Percentiles rank a stretch among this genome's conserved stretches.
phyloP scores from a whole-genome alignment of 2,797 vertebrate genomes.

The Sebastes matsubarae region DNA sequence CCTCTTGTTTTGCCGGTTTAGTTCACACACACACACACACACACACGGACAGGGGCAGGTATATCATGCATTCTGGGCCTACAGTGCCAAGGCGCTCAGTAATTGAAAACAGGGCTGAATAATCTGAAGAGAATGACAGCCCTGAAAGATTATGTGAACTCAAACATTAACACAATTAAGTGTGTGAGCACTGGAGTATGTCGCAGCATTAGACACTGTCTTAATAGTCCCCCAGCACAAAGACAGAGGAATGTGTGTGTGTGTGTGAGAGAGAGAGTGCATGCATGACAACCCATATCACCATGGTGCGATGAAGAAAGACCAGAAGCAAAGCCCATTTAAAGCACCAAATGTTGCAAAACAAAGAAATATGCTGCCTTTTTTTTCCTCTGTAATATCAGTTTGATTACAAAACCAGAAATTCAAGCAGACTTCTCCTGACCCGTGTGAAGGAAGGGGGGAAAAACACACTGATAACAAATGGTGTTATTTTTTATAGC shows the following conservation, averaged over 20 bases:
- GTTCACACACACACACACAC: conserved; percentile 25
- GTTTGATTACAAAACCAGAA: conserved; percentile 50
- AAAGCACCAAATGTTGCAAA: conserved; percentile 42
- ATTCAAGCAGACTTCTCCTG: conserved; percentile 28
- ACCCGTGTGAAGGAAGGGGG: conserved; percentile 6
- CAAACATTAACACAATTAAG: conserved; percentile 86
- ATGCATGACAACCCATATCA: conserved; percentile 56
- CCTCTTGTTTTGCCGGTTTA: conserved; percentile 41
- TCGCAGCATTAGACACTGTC: conserved; percentile 76
- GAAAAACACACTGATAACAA: conserved; percentile 45
- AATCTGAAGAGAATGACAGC: conserved; percentile 81
- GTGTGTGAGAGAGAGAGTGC: conserved; percentile 8
- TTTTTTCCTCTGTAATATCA: conserved; percentile 14
- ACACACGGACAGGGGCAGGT: conserved; percentile 39
- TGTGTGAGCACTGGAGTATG: conserved; percentile 75
- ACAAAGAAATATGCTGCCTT: conserved; percentile 41
- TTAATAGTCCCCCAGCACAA: conserved; percentile 73
- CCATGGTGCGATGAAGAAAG: conserved; percentile 49
- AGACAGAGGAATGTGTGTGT: conserved; percentile 47
- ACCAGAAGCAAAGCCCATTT: conserved; percentile 48
- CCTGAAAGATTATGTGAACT: conserved; percentile 84
- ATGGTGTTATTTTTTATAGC: conserved; percentile 56
- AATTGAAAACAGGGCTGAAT: conserved; percentile 85
- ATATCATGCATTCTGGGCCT: conserved; percentile 67
- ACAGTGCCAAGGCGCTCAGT: conserved; percentile 62